Evolutionary conservation across 2,113 vertebrate genomes (phyloP).

Genomic region (Telmatochromis sp.): DNA sequence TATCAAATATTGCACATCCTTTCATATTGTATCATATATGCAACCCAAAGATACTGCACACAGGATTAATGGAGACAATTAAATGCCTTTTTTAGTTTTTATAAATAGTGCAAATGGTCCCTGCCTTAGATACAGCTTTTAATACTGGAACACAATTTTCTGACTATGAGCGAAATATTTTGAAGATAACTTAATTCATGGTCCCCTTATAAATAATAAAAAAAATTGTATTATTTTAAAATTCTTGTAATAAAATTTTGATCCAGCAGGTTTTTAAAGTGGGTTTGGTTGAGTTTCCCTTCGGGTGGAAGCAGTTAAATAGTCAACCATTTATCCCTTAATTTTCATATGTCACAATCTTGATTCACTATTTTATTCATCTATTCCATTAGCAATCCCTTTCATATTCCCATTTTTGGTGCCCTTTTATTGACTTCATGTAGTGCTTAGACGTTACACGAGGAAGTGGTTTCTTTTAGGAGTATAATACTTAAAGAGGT

Average conservation of each 20-base stretch:
- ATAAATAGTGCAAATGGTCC: neutral
- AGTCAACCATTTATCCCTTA: neutral
- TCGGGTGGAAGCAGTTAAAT: neutral
- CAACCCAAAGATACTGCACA: rapidly evolving
- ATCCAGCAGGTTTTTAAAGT: neutral
- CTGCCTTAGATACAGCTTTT: neutral
- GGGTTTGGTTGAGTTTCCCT: neutral
- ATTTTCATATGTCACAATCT: neutral
- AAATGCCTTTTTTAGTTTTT: neutral
- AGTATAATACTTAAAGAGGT: neutral
- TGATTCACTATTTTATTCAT: neutral
- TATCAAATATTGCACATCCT: neutral
- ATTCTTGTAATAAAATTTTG: neutral
- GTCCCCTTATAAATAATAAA: neutral
- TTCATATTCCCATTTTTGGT: neutral
- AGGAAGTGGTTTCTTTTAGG: neutral
- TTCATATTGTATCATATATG: neutral
- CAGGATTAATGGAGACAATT: neutral
- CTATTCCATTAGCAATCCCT: neutral
- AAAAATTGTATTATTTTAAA: neutral
- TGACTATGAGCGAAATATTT: neutral
- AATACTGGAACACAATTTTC: neutral
- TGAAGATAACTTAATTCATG: neutral
- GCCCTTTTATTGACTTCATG: neutral
- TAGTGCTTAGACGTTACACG: rapidly evolving